Percentiles rank a stretch among this genome's conserved stretches.
phyloP scores from a whole-genome alignment of 2,888 invertebrate genomes.

The Leptura quadrifasciata region DNA sequence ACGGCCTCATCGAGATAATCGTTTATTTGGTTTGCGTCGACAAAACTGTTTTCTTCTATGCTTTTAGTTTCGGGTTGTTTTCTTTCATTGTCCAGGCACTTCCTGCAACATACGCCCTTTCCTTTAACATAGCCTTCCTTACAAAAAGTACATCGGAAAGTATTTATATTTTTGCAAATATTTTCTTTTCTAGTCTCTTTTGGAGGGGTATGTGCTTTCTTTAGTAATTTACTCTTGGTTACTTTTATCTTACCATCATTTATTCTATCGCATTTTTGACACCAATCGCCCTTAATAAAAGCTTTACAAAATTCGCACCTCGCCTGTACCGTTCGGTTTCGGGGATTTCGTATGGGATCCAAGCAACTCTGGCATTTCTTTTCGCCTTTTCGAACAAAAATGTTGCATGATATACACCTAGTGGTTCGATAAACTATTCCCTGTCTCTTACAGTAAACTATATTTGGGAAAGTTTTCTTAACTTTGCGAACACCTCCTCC shows the following conservation, averaged over 20 bases:
- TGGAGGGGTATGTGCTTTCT: not conserved
- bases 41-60: not conserved
- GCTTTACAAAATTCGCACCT: not conserved
- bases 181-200: too few relatives aligned
- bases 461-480: not conserved
- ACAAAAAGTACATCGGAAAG: not conserved
- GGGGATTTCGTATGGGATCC: not conserved
- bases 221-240: not conserved
- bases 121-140: not conserved
- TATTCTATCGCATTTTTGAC: not conserved
- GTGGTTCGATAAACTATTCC: not conserved
- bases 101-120: not conserved
- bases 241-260: not conserved
- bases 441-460: not conserved
- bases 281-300: not conserved
- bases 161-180: not conserved
- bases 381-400: slow-evolving; percentile 13
- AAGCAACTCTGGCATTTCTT: not conserved
- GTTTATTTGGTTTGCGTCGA: not conserved
- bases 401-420: not conserved
- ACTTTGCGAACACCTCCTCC: not conserved
- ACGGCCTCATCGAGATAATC: not conserved
- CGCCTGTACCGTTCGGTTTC: too few relatives aligned
- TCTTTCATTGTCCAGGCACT: not conserved
- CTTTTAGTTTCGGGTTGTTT: not conserved